These are phyloP conservation scores for Nannoperca obscura DNA, from an alignment of 2,797 vertebrate genomes.

Conservation along the genomic window DNA sequence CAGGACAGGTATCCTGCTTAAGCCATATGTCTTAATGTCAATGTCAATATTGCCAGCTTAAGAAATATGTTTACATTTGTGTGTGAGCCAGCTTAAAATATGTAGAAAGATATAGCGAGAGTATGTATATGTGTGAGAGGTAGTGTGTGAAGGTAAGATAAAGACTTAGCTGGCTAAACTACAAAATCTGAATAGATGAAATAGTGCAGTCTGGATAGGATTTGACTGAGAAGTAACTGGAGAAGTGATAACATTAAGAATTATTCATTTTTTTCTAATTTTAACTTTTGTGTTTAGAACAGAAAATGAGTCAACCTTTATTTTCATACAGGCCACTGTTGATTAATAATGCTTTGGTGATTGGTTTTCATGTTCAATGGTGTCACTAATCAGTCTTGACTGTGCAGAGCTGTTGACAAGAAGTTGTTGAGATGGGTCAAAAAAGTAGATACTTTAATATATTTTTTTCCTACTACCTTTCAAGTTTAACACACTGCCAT, in stretches of 20 bases:
- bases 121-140: constrained; percentile 4
- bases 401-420: constrained; percentile 16
- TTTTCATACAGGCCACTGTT: constrained; percentile 15
- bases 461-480: constrained; percentile 4
- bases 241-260: background rate
- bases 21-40: background rate
- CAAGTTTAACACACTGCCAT: background rate
- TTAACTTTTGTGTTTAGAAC: background rate
- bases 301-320: background rate
- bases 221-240: background rate
- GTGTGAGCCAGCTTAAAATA: constrained; percentile 20
- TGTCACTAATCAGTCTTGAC: constrained; percentile 41
- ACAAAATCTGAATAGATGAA: constrained; percentile 12
- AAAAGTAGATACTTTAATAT: constrained; percentile 15
- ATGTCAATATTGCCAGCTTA: constrained; percentile 12
- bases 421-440: background rate
- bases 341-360: constrained; percentile 23
- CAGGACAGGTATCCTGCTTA: constrained; percentile 9
- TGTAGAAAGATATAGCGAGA: background rate
- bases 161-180: background rate
- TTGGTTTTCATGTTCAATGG: constrained; percentile 25
- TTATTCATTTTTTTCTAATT: background rate
- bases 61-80: constrained; percentile 27
- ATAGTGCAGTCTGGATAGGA: background rate
- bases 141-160: constrained; percentile 7